phyloP scores from a whole-genome alignment of 2,888 invertebrate species.

The Leptogaster cylindrica region DNA sequence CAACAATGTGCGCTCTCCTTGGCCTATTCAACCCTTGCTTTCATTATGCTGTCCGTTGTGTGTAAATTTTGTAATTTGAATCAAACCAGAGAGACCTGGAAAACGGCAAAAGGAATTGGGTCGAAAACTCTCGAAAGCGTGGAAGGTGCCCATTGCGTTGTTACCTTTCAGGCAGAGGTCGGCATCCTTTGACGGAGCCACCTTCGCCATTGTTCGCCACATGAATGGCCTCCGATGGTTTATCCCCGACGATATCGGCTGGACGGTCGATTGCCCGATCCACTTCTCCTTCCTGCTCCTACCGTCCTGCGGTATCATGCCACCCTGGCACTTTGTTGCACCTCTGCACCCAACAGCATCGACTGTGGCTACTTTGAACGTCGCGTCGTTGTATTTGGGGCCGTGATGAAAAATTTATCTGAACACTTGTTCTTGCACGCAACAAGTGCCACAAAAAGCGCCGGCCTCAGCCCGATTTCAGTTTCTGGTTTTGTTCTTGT shows the following conservation, averaged over 20 bases:
- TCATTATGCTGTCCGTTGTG: conserved; percentile 34
- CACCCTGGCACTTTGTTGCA: not conserved
- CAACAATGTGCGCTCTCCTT: conserved; percentile 25
- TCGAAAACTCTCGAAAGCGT: conserved; percentile 7
- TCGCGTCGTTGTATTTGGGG: not conserved
- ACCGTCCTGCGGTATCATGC: conserved; percentile 15
- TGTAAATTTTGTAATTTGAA: conserved; percentile 45
- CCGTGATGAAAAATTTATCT: conserved; percentile 39
- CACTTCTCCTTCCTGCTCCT: no score
- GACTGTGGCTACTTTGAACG: not conserved
- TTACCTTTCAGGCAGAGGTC: conserved; percentile 40
- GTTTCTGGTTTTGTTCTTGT: conserved; percentile 16
- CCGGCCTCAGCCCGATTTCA: conserved; percentile 34
- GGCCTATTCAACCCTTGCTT: conserved; percentile 14
- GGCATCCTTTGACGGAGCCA: conserved; percentile 43
- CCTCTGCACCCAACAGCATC: conserved; percentile 11
- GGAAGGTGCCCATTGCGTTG: conserved; percentile 22
- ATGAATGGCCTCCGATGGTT: conserved; percentile 43
- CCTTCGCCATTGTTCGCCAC: conserved; percentile 27
- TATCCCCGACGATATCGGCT: conserved; percentile 20
- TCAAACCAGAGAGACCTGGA: conserved; percentile 33
- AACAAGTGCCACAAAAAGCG: conserved; percentile 45
- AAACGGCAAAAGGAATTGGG: conserved; percentile 13
- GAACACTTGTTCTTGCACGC: conserved; percentile 46
- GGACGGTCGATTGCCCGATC: conserved; percentile 19